Percentiles rank a stretch among this genome's conserved stretches.
Evolutionary conservation across 2,888 invertebrate genomes (phyloP).

Genomic region (Mythimna lalbum): DNA sequence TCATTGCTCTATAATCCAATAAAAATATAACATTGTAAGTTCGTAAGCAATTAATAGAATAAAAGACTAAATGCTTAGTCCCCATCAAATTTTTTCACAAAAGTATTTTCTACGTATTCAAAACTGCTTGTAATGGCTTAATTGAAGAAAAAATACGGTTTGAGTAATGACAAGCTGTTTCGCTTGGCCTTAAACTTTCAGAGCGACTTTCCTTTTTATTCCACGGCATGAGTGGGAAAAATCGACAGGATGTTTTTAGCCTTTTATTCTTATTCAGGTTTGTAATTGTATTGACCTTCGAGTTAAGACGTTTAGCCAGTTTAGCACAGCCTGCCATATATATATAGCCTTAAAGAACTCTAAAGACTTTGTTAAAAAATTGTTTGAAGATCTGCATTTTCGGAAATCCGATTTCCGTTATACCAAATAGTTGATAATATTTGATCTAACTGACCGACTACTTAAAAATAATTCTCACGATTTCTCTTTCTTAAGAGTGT

Average conservation of each 20-base stretch:
- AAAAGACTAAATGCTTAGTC: slow-evolving; percentile 46
- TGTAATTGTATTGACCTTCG: neutral
- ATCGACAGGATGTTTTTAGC: slow-evolving; percentile 2
- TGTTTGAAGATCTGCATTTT: too few relatives aligned
- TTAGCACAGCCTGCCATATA: too few relatives aligned
- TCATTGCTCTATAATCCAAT: too few relatives aligned
- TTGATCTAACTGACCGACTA: too few relatives aligned
- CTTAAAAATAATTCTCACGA: too few relatives aligned
- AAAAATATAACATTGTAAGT: too few relatives aligned
- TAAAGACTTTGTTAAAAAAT: too few relatives aligned
- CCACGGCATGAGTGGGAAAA: slow-evolving; percentile 9
- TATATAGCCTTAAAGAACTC: too few relatives aligned
- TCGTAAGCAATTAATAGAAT: slow-evolving; percentile 42
- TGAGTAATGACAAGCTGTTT: slow-evolving; percentile 53
- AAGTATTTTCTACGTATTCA: slow-evolving; percentile 47
- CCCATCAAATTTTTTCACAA: slow-evolving; percentile 32
- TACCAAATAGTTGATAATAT: too few relatives aligned
- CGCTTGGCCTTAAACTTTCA: slow-evolving; percentile 37
- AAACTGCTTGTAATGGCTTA: slow-evolving; percentile 62
- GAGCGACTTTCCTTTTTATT: slow-evolving; percentile 40
- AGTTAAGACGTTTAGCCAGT: too few relatives aligned
- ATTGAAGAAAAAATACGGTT: slow-evolving; percentile 57
- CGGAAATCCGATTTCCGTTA: too few relatives aligned
- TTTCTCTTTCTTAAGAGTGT: too few relatives aligned
- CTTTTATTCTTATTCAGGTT: neutral